Evolutionary conservation across 2,888 invertebrate genomes (phyloP), one percentile per base, ranked within the genome.

Genomic region (Agelastica alni): DNA sequence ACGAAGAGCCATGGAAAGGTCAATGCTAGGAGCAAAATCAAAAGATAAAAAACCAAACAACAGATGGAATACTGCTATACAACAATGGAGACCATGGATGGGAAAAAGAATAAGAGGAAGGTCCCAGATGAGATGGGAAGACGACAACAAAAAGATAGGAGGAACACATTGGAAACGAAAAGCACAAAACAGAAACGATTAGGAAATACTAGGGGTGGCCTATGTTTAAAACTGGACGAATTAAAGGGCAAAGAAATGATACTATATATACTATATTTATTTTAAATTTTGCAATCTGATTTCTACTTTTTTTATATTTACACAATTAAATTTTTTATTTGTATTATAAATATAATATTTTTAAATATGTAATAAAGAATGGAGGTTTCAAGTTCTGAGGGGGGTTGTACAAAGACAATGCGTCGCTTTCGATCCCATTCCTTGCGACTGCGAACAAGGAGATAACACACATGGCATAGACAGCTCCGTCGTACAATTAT

Each of bases 401-500:
- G 47, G 30, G 26, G 46, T 46, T 17, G 22, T n/a, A n/a, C 36
- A 5, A 30, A 39, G 30, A 48, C 30, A 39, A 48, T 20, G n/a
- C 9, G n/a, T 49, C 18, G 28, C 26, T 18, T 41, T 10, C 32
- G 48, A 49, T 32, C 48, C 26, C 52, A 39, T 52, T 48, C 16
- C 51, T 41, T 48, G 48, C 51, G 53, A 47, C 56, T 58, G 61
- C 51, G 47, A 53, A 44, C 43, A 36, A 42, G 51, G 49, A 59
- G 61, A 61, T 61, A 61, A 61, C 57, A 56, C 57, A 61, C 53
- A 59, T 57, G 53, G 36, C 46, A 45, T 47, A 37, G 56, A 59
- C 59, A 61, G 49, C 57, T 59, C 55, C 59, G 51, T 57, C 57
- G 51, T 32, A 41, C 56, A 57, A 59, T 61, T 59, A 59, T 59